phyloP scores from a whole-genome alignment of 1,140 invertebrate genomes.

The Aphelinus atriplicis region DNA sequence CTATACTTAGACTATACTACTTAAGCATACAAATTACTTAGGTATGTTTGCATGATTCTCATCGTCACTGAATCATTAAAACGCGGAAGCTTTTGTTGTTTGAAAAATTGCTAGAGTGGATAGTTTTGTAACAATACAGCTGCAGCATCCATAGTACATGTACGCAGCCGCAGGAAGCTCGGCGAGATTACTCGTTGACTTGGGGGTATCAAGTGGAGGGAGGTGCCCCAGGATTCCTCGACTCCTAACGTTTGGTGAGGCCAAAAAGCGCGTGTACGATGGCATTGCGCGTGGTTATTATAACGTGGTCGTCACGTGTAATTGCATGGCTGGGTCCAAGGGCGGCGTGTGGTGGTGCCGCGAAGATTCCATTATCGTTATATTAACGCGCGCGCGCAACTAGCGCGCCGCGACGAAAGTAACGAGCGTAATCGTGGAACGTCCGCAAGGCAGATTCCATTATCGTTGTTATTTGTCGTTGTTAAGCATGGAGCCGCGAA shows the following conservation, averaged over 20 bases:
- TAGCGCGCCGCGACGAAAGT: constrained; percentile 42
- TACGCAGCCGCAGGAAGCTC: not conserved
- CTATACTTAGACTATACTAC: too few relatives aligned
- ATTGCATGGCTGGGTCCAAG: constrained; percentile 45
- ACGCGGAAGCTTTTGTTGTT: too few relatives aligned
- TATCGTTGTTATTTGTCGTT: constrained; percentile 49
- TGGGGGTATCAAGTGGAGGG: too few relatives aligned
- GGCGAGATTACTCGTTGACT: too few relatives aligned
- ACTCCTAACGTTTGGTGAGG: too few relatives aligned
- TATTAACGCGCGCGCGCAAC: constrained; percentile 43
- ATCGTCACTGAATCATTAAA: too few relatives aligned
- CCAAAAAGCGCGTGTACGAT: too few relatives aligned
- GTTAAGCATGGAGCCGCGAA: constrained; percentile 26
- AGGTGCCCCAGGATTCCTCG: too few relatives aligned
- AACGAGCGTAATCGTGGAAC: constrained; percentile 46
- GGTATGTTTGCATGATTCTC: too few relatives aligned
- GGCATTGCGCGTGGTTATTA: not conserved
- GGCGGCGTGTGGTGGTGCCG: constrained; percentile 15
- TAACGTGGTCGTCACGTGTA: constrained; percentile 37
- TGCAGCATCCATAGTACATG: not conserved
- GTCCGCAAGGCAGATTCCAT: constrained; percentile 42
- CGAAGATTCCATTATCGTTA: constrained; percentile 46
- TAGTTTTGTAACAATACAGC: too few relatives aligned
- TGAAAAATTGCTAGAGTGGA: too few relatives aligned
- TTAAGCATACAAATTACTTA: too few relatives aligned